Evolutionary conservation across 2,113 vertebrate species (phyloP).

Genomic region (Cynopterus brachyotis): DNA sequence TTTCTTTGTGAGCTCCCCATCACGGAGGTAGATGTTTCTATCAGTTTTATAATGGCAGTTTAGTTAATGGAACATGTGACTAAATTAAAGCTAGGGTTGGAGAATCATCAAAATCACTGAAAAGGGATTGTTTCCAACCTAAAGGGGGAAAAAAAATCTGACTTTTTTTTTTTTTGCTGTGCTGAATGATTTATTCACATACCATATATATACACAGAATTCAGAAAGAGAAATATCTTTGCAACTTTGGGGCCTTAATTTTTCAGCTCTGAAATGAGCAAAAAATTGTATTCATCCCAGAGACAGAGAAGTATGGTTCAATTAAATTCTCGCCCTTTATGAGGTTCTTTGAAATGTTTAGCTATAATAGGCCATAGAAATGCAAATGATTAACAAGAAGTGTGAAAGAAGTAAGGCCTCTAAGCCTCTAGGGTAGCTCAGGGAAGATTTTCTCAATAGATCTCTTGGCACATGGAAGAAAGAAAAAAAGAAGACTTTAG

Average conservation of each 20-base stretch:
- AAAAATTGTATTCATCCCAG: background rate
- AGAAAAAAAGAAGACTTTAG: background rate
- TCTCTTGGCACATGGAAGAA: background rate
- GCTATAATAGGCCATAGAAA: slow-evolving; percentile 46
- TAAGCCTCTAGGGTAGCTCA: background rate
- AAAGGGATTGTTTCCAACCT: slow-evolving; percentile 30
- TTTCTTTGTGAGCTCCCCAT: background rate
- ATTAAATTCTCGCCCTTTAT: slow-evolving; percentile 1
- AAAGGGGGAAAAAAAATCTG: background rate
- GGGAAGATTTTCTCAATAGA: slow-evolving; percentile 33
- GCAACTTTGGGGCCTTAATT: background rate
- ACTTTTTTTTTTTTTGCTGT: background rate
- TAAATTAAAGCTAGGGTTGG: slow-evolving; percentile 7
- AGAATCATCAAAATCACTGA: slow-evolving; percentile 17
- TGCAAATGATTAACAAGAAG: slow-evolving; percentile 53
- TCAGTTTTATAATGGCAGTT: background rate
- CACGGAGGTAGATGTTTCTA: background rate
- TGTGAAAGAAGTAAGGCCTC: background rate
- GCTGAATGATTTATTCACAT: background rate
- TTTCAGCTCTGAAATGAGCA: slow-evolving; percentile 35
- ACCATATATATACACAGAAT: background rate
- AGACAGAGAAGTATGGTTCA: slow-evolving; percentile 8
- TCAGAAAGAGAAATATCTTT: background rate
- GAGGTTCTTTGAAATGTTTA: slow-evolving; percentile 17
- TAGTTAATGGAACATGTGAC: background rate